Evolutionary conservation across 2,797 vertebrate genomes (phyloP).

Genomic region (Acanthurus tractus): DNA sequence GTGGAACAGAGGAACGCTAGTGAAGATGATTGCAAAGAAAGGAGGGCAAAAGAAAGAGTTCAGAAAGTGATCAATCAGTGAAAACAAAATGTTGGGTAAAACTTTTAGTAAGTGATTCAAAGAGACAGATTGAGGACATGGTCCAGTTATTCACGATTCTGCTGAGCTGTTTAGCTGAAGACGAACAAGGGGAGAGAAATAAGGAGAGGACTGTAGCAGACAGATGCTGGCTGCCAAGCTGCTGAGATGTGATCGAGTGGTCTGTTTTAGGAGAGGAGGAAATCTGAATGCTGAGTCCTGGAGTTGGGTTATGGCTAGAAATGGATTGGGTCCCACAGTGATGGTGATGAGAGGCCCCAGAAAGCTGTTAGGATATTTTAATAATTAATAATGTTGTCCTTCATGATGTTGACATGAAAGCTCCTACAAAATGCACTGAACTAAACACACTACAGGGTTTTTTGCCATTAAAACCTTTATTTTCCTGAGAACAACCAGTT

Average conservation of each 20-base stretch:
- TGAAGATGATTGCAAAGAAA: conserved; percentile 1
- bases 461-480: neutral
- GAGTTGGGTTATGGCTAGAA: neutral
- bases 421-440: neutral
- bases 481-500: neutral
- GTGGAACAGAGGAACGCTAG: neutral
- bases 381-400: neutral
- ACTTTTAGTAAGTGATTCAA: conserved; percentile 34
- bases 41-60: neutral
- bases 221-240: conserved; percentile 47
- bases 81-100: conserved; percentile 24
- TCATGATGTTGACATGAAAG: conserved; percentile 2
- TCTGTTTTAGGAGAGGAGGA: conserved; percentile 16
- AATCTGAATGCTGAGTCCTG: neutral
- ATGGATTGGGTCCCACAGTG: neutral
- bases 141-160: conserved; percentile 48
- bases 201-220: conserved; percentile 36
- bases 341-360: neutral
- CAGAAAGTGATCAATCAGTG: conserved; percentile 18
- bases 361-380: conserved; percentile 7
- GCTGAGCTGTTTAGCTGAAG: conserved; percentile 56
- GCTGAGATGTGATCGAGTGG: conserved; percentile 39
- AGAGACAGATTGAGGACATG: conserved; percentile 51
- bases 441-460: neutral
- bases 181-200: conserved; percentile 35